Evolutionary conservation across 2,888 invertebrate genomes (phyloP), one percentile per base, ranked within the genome.

Genomic region (Electrophaes corylata): DNA sequence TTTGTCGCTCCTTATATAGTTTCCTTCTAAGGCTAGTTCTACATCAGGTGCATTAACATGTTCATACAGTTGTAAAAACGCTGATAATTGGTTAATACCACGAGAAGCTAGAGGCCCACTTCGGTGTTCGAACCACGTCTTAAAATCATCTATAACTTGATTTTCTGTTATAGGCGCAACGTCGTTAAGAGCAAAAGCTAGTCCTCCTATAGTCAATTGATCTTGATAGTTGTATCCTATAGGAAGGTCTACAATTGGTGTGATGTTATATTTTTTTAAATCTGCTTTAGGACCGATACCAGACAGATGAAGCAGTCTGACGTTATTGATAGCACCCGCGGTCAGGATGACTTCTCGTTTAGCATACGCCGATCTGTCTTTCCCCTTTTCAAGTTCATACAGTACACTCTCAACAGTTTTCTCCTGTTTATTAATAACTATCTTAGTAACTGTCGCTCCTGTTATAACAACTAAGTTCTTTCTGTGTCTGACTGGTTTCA

Each of bases 211-310:
- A 1, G 88, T 83, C 0, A 92, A 89, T 70, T 92, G 92, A 66
- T 92, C 92, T 77, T 87, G 89, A 70, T 90, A 92, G 64, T 88
- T 86, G 5, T 75, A 61, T 1, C 92, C 92, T 1, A 92, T 91
- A 2, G 91, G 92, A 12, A 90, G 75, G 51, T 90, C 79, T 0
- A 82, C 60, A 10, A 87, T 53, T 0, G 75, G 62, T 10, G 84
- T 82, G 20, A 91, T 84, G 51, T 91, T 91, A 51, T 81, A 76
- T 64, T 85, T 90, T 52, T 78, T 79, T 16, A 92, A 60, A 65
- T 89, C 89, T 14, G 64, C 67, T 55, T 76, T 78, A 16, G 89
- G 90, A 12, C 92, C 92, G 19, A 92, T 80, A 10, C 91, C 92
- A 10, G 92, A 92, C 29, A 91, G 60, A 69, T 90, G 89, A 10